These are phyloP conservation scores for Aspiorhynchus laticeps DNA, from an alignment of 2,113 vertebrate species.

Conservation along the genomic window DNA sequence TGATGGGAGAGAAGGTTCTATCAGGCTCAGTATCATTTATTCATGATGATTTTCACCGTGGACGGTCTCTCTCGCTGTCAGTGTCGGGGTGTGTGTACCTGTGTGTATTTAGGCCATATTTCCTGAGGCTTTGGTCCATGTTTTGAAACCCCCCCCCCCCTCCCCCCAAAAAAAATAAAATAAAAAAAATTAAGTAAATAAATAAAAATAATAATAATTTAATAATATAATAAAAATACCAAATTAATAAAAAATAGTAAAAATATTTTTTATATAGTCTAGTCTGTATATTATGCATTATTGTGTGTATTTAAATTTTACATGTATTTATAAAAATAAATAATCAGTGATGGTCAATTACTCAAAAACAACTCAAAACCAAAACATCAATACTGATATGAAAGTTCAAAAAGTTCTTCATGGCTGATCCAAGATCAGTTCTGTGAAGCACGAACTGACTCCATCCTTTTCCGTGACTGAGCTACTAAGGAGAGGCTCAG, in stretches of 20 bases:
- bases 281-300: not conserved
- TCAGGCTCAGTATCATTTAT: conserved; percentile 60
- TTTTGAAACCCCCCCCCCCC: too few species aligned
- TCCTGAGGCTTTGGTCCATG: not conserved
- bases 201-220: too few species aligned
- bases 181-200: too few species aligned
- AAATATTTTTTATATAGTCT: not conserved
- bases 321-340: not conserved
- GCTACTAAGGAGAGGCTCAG: conserved; percentile 4
- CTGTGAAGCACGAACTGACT: not conserved
- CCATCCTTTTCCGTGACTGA: conserved; percentile 10
- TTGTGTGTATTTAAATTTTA: not conserved
- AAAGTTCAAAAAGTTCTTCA: not conserved
- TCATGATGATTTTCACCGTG: conserved; percentile 53
- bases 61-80: conserved; percentile 17
- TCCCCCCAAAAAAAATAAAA: too few species aligned
- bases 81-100: conserved; percentile 6
- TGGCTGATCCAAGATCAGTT: conserved; percentile 16
- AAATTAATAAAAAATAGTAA: not conserved
- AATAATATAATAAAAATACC: too few species aligned
- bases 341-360: not conserved
- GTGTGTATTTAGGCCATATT: not conserved
- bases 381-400: not conserved
- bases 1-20: conserved; percentile 45
- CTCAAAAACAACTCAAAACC: not conserved